phyloP scores from a whole-genome alignment of 2,797 vertebrate genomes.

The Bradypodion ventrale region DNA sequence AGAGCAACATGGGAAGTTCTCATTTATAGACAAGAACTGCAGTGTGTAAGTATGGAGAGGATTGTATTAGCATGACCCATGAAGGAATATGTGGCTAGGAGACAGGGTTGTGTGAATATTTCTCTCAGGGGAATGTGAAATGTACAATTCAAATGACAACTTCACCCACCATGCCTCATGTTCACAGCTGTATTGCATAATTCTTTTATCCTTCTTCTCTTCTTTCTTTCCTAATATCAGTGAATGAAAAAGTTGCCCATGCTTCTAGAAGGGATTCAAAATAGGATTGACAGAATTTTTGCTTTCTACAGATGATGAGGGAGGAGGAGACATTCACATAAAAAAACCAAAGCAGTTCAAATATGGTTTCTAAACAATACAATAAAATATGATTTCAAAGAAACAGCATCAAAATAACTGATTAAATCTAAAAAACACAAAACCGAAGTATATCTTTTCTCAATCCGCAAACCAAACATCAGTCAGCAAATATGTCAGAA shows the following conservation, averaged over 20 bases:
- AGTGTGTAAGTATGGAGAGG: too few relatives aligned
- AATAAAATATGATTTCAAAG: too few relatives aligned
- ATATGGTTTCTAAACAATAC: too few relatives aligned
- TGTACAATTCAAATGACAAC: constrained; percentile 26
- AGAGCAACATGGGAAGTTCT: not conserved
- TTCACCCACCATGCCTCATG: not conserved
- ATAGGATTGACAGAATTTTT: not conserved
- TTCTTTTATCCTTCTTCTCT: not conserved
- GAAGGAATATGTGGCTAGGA: not conserved
- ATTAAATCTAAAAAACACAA: too few relatives aligned
- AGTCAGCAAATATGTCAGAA: too few relatives aligned
- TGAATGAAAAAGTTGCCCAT: not conserved
- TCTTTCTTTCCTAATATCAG: not conserved
- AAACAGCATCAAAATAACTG: too few relatives aligned
- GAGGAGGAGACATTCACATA: too few relatives aligned
- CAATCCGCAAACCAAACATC: too few relatives aligned
- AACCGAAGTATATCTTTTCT: too few relatives aligned
- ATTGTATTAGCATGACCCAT: not conserved
- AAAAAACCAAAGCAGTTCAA: too few relatives aligned
- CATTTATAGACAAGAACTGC: constrained; percentile 14
- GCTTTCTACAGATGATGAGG: too few relatives aligned
- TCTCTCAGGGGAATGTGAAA: constrained; percentile 5
- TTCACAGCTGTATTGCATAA: not conserved
- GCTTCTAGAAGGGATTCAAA: not conserved
- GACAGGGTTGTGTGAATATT: constrained; percentile 5